Conservation (phyloP, 2,797 vertebrate genomes). For the Knipowitschia caucasica region DNA sequence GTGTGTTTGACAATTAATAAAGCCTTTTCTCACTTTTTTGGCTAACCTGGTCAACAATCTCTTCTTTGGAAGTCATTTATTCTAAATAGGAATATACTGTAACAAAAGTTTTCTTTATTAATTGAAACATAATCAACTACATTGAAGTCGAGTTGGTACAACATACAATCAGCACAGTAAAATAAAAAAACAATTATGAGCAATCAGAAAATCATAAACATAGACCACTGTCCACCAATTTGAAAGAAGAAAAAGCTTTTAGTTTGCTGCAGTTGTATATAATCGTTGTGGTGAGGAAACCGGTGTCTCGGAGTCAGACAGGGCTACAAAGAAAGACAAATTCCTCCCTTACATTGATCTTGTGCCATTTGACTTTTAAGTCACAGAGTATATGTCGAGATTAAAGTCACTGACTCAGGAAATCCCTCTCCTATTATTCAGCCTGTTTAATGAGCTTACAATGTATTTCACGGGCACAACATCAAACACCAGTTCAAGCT, state of each 20-base stretch:
- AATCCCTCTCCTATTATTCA: slow-evolving; percentile 38
- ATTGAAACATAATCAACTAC: too few relatives aligned
- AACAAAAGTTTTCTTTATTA: too few relatives aligned
- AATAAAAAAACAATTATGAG: too few relatives aligned
- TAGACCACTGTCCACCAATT: background rate
- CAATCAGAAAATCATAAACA: background rate
- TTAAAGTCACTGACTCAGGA: slow-evolving; percentile 39
- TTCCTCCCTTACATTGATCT: slow-evolving; percentile 39
- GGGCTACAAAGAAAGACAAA: slow-evolving; percentile 14
- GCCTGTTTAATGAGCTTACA: slow-evolving; percentile 41
- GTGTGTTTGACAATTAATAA: too few relatives aligned
- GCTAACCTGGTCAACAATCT: too few relatives aligned
- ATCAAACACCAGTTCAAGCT: slow-evolving; percentile 55
- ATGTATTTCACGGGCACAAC: slow-evolving; percentile 52
- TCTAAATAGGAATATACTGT: too few relatives aligned
- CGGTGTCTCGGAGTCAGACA: slow-evolving; percentile 5
- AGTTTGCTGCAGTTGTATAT: background rate
- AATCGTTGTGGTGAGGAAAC: slow-evolving; percentile 1
- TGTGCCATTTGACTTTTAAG: slow-evolving; percentile 30
- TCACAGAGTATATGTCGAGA: slow-evolving; percentile 22
- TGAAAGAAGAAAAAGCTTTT: background rate
- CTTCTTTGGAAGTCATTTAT: too few relatives aligned
- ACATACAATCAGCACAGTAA: too few relatives aligned
- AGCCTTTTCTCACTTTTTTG: too few relatives aligned
- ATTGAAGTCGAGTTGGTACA: too few relatives aligned